Percentiles rank a stretch among this genome's conserved stretches.
phyloP scores from a whole-genome alignment of 2,113 vertebrate species.

The Myiagra hebetior region DNA sequence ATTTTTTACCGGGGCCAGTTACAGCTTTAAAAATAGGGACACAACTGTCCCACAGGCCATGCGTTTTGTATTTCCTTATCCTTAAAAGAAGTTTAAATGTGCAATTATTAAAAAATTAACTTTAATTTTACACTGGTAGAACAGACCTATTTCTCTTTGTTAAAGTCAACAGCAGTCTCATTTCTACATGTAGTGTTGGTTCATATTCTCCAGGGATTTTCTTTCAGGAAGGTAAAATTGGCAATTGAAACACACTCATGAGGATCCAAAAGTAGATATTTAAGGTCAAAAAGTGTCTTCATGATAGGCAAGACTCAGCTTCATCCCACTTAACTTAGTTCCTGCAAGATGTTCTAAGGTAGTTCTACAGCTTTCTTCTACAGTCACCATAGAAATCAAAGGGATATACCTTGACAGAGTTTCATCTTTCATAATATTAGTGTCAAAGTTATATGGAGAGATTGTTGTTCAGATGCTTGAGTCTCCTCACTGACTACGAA shows the following conservation, averaged over 20 bases:
- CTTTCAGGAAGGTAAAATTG: not conserved
- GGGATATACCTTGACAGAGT: not conserved
- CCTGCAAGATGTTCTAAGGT: not conserved
- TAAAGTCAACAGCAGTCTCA: not conserved
- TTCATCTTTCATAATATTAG: not conserved
- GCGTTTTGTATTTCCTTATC: not conserved
- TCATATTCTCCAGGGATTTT: not conserved
- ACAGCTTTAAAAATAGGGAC: not conserved
- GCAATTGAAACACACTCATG: not conserved
- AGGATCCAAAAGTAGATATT: not conserved
- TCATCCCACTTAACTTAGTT: not conserved
- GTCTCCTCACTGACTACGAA: not conserved
- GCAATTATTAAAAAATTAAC: fast-evolving
- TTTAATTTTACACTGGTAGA: not conserved
- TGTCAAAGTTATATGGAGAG: not conserved
- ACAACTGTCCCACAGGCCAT: not conserved
- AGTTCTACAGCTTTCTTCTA: not conserved
- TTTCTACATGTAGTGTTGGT: not conserved
- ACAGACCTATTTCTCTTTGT: not conserved
- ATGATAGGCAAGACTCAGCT: not conserved
- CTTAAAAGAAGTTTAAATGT: not conserved
- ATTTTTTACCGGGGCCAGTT: not conserved
- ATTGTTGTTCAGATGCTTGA: not conserved
- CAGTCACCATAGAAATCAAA: not conserved
- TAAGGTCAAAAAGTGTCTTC: not conserved